Evolutionary conservation across 2,888 invertebrate genomes (phyloP), one percentile per base, ranked within the genome.

Genomic region (Oegoconia quadripuncta): DNA sequence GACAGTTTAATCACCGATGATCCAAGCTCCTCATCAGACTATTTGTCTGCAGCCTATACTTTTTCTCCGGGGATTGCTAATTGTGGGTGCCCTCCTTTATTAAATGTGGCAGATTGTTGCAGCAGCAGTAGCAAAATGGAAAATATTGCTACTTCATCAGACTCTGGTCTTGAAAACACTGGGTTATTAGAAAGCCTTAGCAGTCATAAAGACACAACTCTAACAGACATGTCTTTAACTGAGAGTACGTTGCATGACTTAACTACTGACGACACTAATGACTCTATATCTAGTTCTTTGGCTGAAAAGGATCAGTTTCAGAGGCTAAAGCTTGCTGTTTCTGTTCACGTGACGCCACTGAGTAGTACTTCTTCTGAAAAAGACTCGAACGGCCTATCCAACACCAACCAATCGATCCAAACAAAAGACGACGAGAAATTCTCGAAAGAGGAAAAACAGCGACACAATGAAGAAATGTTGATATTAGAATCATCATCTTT

Each of bases 401-500:
- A 13, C 11, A 12, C 44, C 2, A 52, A 45, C 36, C 47, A 45
- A 26, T 33, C 54, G 6, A 45, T 44, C 26, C 61, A 58, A 42
- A 38, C 44, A 27, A 72, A 72, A 44, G 66, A 13, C 34, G 18
- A 52, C 52, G 18, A 61, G 52, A 72, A 64, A 41, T 71, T 79
- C 9, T 67, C 77, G 5, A 90, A 90, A 62, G 90, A 90, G 60
- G 90, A 90, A 53, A 90, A 91, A 49, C 90, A 90, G 53, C 76
- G 89, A 14, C 89, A 89, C 52, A 90, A 90, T 65, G 90, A 90
- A 64, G 90, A 90, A 60, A 90, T 90, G 44, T 89, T 90, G 12
- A 89, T 89, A 50, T 73, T 90, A 69, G 90, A 90, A 53, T 90
- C 91, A 1, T 90, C 91, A 3, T 91, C 91, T 1, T 75, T 90